A percentile compares a stretch with the other conserved stretches of the same genome.
Conservation (phyloP, 1,140 invertebrate species). For the Diplogasteroides magnus region DNA sequence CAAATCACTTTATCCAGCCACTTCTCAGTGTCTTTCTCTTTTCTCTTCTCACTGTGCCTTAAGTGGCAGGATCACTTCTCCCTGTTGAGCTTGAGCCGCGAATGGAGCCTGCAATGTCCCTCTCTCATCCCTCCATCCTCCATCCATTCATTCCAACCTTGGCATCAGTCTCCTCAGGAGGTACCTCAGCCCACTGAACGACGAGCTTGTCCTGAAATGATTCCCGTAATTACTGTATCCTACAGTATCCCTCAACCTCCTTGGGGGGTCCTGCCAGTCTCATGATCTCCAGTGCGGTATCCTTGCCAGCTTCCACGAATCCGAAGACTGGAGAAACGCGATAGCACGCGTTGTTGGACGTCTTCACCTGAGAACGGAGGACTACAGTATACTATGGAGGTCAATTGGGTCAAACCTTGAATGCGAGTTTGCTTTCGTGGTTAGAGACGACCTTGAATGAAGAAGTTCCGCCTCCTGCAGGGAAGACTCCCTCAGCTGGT, state of each 20-base stretch:
- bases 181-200: neutral
- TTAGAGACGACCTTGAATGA: slow-evolving; percentile 9
- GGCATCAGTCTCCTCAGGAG: neutral
- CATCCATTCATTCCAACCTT: too few species aligned
- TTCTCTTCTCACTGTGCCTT: too few species aligned
- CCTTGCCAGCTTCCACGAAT: neutral
- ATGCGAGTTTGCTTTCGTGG: slow-evolving; percentile 2
- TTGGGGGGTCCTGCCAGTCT: neutral
- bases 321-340: neutral
- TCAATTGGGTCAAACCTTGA: slow-evolving; percentile 7
- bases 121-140: too few species aligned
- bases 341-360: neutral
- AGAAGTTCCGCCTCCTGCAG: slow-evolving; percentile 4
- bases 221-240: neutral
- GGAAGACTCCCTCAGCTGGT: slow-evolving; percentile 3
- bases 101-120: too few species aligned
- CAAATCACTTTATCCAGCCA: too few species aligned
- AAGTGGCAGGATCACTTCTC: neutral
- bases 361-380: slow-evolving; percentile 13
- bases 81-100: neutral
- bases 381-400: neutral
- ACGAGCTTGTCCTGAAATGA: neutral
- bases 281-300: neutral
- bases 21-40: too few species aligned
- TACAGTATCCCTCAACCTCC: neutral